These are phyloP conservation scores for Apogon hyalosoma DNA, from an alignment of 2,797 vertebrate species.

Conservation along the genomic window DNA sequence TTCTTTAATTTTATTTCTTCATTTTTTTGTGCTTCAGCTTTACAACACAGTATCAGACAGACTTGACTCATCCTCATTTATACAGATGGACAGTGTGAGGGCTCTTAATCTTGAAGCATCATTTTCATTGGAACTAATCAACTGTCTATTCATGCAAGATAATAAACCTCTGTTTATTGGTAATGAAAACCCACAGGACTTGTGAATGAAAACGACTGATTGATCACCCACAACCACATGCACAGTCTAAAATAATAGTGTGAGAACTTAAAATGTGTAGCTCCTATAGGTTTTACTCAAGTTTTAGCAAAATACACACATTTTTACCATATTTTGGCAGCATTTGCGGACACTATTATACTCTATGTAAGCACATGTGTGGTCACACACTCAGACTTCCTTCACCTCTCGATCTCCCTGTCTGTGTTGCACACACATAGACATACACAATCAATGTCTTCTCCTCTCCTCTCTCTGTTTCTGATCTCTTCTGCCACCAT, in stretches of 20 bases:
- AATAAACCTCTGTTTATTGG: conserved; percentile 23
- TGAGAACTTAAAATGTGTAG: conserved; percentile 2
- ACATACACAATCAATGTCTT: conserved; percentile 13
- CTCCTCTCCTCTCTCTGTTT: conserved; percentile 26
- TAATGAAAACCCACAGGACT: conserved; percentile 31
- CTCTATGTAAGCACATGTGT: conserved; percentile 27
- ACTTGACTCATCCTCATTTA: background rate
- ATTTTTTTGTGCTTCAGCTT: background rate
- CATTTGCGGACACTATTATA: conserved; percentile 22
- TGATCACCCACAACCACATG: conserved; percentile 30
- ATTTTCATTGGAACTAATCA: conserved; percentile 52
- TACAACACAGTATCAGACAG: conserved; percentile 1
- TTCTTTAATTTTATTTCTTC: background rate
- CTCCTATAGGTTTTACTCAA: conserved; percentile 11
- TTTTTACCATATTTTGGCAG: conserved; percentile 33
- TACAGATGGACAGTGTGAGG: conserved; percentile 27
- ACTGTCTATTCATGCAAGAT: conserved; percentile 52
- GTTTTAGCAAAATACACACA: conserved; percentile 1
- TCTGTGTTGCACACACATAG: conserved; percentile 25
- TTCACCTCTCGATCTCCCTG: conserved; percentile 36
- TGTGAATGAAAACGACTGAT: conserved; percentile 57
- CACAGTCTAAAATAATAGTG: conserved; percentile 1
- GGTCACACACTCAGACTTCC: conserved; percentile 25
- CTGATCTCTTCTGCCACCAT: conserved; percentile 70
- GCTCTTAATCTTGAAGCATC: conserved; percentile 41